These are phyloP conservation scores for Ammodytes dubius DNA, from an alignment of 2,113 vertebrate genomes.

Conservation along the genomic window DNA sequence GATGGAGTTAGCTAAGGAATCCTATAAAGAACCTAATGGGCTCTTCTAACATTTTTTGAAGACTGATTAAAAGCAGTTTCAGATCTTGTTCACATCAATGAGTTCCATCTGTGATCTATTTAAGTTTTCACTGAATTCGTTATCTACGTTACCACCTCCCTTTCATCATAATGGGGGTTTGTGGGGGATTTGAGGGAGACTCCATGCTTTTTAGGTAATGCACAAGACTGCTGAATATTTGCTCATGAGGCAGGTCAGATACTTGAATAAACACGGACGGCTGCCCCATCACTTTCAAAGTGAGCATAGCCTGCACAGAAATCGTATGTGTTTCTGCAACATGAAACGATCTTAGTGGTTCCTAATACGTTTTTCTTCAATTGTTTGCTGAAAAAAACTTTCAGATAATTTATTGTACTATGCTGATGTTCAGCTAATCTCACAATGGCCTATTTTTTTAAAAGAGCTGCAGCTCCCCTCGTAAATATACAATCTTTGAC, in stretches of 20 bases:
- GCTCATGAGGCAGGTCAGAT: slow-evolving; percentile 15
- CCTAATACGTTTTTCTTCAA: too few species aligned
- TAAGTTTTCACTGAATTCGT: slow-evolving; percentile 61
- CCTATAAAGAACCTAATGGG: slow-evolving; percentile 84
- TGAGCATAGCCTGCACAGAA: neutral
- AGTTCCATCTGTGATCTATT: slow-evolving; percentile 80
- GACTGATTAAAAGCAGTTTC: slow-evolving; percentile 81
- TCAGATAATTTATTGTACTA: too few species aligned
- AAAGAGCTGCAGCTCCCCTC: too few species aligned
- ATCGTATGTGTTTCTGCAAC: slow-evolving; percentile 1
- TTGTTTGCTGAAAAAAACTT: too few species aligned
- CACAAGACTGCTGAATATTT: slow-evolving; percentile 40
- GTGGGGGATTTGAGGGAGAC: neutral
- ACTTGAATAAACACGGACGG: slow-evolving; percentile 17
- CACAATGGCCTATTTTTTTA: too few species aligned
- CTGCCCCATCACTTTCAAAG: neutral
- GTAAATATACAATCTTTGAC: too few species aligned
- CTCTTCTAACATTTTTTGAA: slow-evolving; percentile 79
- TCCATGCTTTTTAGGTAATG: slow-evolving; percentile 12
- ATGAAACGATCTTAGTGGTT: neutral
- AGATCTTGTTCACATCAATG: slow-evolving; percentile 79
- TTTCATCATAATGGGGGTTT: slow-evolving; percentile 27
- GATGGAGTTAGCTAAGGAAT: slow-evolving; percentile 81
- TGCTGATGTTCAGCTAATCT: too few species aligned
- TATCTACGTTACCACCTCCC: slow-evolving; percentile 49